Conservation (phyloP, 2,797 vertebrate species). For the Stomatorhinus walkeri region DNA sequence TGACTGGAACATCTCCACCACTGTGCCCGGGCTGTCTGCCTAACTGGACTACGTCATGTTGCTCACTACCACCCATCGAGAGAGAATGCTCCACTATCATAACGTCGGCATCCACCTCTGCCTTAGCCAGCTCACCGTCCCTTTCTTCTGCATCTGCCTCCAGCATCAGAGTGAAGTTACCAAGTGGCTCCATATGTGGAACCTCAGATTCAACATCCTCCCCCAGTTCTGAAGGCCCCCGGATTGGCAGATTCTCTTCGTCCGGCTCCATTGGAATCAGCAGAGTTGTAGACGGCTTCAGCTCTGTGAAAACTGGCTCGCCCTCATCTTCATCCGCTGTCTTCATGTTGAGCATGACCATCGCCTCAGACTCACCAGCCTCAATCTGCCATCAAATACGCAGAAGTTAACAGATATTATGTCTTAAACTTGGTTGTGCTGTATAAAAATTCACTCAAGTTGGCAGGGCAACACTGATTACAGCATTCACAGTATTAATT, state of each 20-base stretch:
- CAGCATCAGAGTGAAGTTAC: conserved; percentile 76
- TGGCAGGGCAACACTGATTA: neutral
- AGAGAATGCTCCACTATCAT: conserved; percentile 28
- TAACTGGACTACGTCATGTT: conserved; percentile 21
- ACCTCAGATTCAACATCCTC: conserved; percentile 52
- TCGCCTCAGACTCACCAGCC: conserved; percentile 16
- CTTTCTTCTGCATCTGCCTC: conserved; percentile 77
- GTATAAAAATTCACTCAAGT: neutral
- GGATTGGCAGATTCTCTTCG: conserved; percentile 53
- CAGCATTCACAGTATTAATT: neutral
- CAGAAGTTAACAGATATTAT: neutral
- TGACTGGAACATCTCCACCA: conserved; percentile 29
- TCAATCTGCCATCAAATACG: neutral
- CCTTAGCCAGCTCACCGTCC: conserved; percentile 33
- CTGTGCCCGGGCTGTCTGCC: conserved; percentile 25
- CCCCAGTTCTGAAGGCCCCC: conserved; percentile 51
- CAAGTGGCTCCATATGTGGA: conserved; percentile 48
- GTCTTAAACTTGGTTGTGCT: conserved; percentile 8
- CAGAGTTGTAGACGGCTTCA: conserved; percentile 61
- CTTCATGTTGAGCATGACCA: conserved; percentile 37
- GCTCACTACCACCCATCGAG: neutral
- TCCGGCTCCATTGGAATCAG: conserved; percentile 64
- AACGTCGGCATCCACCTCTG: conserved; percentile 34
- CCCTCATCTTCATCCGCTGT: conserved; percentile 46
- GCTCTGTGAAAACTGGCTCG: conserved; percentile 52